Evolutionary conservation across 53 echinoderm and acorn worm genomes (phyloP), one percentile per base, ranked within the genome.

Genomic region (Echinarachnius parma): DNA sequence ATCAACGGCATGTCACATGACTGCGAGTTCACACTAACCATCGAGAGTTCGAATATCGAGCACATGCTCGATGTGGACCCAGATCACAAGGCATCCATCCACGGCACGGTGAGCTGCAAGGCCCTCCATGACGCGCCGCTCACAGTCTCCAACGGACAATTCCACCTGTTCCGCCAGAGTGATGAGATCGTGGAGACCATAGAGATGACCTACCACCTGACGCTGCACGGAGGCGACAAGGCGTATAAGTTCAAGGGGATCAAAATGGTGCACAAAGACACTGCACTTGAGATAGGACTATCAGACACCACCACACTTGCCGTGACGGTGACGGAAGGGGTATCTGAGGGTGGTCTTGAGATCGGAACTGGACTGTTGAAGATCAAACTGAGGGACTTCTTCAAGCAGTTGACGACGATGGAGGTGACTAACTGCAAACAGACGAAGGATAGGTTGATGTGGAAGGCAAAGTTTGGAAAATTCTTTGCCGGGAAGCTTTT

Each of bases 401-500:
- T 81, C 15, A 86, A 81, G 67, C 86, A 86, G 54, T 39, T 86
- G 61, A 49, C 76, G 19, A 86, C 86, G 11, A 59, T 86, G 70
- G 53, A 81, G 44, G 81, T 86, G 10, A 81, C 80, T 13, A 76
- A 76, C 42, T 34, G 35, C 3, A n/a, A 39, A 11, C 33, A 45
- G 11, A 77, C 49, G 49, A 46, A 56, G 24, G 68, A 61, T 11
- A 53, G 62, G 31, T 32, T 81, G 31, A 86, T 77, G 33, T 86
- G 86, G 86, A 81, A 77, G 36, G 71, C 77, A 5, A 81, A 68
- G 58, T 86, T 86, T 22, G 86, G 86, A 3, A 77, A 60, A 15
- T 86, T 86, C 77, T 86, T 86, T 55, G 81, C 86, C 0, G 86
- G 86, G 18, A 54, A 67, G 24, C 28, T 86, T 50, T 65, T 81